A percentile compares a stretch with the other conserved stretches of the same genome.
These are phyloP conservation scores for Clunio marinus DNA, from an alignment of 2,888 invertebrate genomes.

Conservation along the genomic window DNA sequence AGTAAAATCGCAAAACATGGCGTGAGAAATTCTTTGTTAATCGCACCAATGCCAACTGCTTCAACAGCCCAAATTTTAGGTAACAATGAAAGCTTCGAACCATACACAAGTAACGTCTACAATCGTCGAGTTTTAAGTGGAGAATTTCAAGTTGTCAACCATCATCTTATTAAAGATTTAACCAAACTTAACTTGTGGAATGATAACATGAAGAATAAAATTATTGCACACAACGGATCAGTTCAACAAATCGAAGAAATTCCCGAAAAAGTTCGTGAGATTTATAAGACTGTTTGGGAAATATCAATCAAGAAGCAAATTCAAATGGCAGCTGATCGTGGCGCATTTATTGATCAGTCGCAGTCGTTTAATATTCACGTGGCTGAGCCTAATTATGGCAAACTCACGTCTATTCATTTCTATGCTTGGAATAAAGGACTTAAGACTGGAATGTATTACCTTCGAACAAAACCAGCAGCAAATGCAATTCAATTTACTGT, in stretches of 20 bases:
- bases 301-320: slow-evolving; percentile 88
- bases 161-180: slow-evolving; percentile 88
- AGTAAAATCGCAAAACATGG: slow-evolving; percentile 82
- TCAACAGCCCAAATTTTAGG: slow-evolving; percentile 99
- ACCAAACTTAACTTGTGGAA: slow-evolving; percentile 90
- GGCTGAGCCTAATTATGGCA: slow-evolving; percentile 88
- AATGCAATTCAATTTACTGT: slow-evolving; percentile 97
- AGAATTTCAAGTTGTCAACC: slow-evolving; percentile 94
- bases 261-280: slow-evolving; percentile 74
- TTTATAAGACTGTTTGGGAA: slow-evolving; percentile 98
- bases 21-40: slow-evolving; percentile 83
- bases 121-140: slow-evolving; percentile 90
- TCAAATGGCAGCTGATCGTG: slow-evolving; percentile 96
- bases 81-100: slow-evolving; percentile 97
- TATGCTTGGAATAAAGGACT: slow-evolving; percentile 95
- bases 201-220: slow-evolving; percentile 90
- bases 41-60: slow-evolving; percentile 99
- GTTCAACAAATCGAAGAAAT: slow-evolving; percentile 82
- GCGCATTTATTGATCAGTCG: slow-evolving; percentile 97
- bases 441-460: slow-evolving; percentile 99
- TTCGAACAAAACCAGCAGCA: slow-evolving; percentile 93
- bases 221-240: slow-evolving; percentile 88
- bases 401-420: slow-evolving; percentile 97
- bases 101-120: slow-evolving; percentile 97
- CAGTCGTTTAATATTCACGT: slow-evolving; percentile 98